Conservation (phyloP, 2,888 invertebrate genomes). For the Pandemis cinnamomeana region DNA sequence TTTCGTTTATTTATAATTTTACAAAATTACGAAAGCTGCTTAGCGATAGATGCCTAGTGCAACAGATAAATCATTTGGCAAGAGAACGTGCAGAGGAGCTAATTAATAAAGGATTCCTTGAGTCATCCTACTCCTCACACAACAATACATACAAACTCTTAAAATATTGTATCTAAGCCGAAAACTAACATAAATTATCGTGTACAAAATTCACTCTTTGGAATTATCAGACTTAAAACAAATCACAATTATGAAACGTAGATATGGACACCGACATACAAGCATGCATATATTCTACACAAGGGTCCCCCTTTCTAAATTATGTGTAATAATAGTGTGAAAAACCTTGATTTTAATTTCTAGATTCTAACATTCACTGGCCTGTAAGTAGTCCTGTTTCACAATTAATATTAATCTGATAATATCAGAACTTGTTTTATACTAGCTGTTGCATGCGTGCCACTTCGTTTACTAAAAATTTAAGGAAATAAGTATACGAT, state of each 20-base stretch:
- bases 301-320: constrained; percentile 20
- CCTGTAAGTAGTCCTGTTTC: not conserved
- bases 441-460: no score
- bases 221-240: constrained; percentile 66
- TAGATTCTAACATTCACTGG: not conserved
- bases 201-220: constrained; percentile 44
- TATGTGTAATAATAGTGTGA: not conserved
- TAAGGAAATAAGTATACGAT: no score
- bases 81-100: constrained; percentile 29
- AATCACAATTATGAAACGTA: constrained; percentile 53
- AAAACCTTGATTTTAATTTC: not conserved
- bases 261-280: constrained; percentile 48
- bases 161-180: constrained; percentile 29
- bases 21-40: constrained; percentile 43
- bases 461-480: no score
- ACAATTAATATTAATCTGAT: not conserved
- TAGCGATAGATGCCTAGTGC: constrained; percentile 31
- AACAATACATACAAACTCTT: constrained; percentile 33
- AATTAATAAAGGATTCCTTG: not conserved
- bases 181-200: constrained; percentile 30
- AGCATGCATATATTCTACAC: constrained; percentile 12
- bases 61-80: constrained; percentile 41
- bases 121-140: constrained; percentile 18
- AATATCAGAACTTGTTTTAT: not conserved
- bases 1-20: constrained; percentile 43